phyloP scores from a whole-genome alignment of 2,113 vertebrate species.

The Opisthocomus hoazin region DNA sequence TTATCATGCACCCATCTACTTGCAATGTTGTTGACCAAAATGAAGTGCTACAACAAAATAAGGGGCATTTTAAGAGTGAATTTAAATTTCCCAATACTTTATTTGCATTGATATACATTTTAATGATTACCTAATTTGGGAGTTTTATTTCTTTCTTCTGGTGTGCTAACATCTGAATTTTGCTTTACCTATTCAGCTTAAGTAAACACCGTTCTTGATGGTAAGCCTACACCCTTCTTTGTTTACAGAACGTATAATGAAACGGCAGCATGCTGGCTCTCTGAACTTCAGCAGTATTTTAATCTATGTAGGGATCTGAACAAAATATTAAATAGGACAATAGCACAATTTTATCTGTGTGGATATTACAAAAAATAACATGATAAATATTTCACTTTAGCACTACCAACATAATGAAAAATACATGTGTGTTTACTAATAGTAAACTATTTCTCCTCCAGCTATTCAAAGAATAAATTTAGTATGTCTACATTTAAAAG shows the following conservation, averaged over 20 bases:
- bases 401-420: not conserved
- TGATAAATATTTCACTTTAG: slow-evolving; percentile 16
- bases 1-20: slow-evolving; percentile 19
- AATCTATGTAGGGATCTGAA: slow-evolving; percentile 12
- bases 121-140: slow-evolving; percentile 21
- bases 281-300: slow-evolving; percentile 42
- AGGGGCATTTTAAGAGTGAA: not conserved
- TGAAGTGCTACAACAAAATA: slow-evolving; percentile 10
- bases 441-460: not conserved
- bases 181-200: not conserved
- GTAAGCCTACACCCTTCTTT: not conserved
- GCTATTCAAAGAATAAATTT: not conserved
- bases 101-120: slow-evolving; percentile 5
- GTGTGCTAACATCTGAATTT: not conserved
- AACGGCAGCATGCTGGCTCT: not conserved
- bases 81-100: not conserved
- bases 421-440: not conserved
- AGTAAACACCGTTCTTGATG: not conserved
- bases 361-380: slow-evolving; percentile 25
- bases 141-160: slow-evolving; percentile 1
- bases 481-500: not conserved
- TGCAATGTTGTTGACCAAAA: slow-evolving; percentile 3
- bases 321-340: slow-evolving; percentile 47
- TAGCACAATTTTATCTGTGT: not conserved
- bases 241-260: slow-evolving; percentile 1